Evolutionary conservation across 1,140 invertebrate genomes (phyloP), one percentile per base, ranked within the genome.

Genomic region (Cotesia glomerata): DNA sequence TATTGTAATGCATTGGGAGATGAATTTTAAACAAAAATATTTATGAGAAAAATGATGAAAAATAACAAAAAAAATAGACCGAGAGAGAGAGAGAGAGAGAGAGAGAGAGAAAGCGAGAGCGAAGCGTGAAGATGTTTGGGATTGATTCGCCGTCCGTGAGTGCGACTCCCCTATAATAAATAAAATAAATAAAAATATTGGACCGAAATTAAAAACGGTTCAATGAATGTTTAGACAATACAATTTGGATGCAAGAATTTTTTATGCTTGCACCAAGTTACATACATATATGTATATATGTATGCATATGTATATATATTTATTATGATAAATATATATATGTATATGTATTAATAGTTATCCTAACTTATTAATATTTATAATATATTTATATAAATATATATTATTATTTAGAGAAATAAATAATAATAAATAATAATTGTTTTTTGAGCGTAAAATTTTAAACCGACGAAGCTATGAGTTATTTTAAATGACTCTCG

Each of bases 121-220:
- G 9, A 66, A 72, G 32, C 5, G 66, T 35, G 13, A 64, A 16
- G 59, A 71, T 71, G 52, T 61, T 39, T 34, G 71, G 64, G 71
- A 67, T 72, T 72, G 64, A 72, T 67, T 72, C 71, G 64, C 71
- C 71, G 71, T 72, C 71, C 71, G 71, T 61, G 71, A 72, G 71
- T 72, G 64, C 64, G 71, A 72, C 64, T 72, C 36, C 71, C 71
- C 64, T 72, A 49, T 69, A 45, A 69, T 58, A 58, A 69, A 69
- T 58, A 58, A 36, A 49, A 68, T 39, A 39, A 39, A 45, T 45
- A 45, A 45, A 45, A 45, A 45, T 45, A 45, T 45, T 45, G 39
- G 11, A 9, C 39, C 39, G 39, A 9, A 11, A 11, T 45, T 45
- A 51, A 66, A 72, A 67, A 66, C 64, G 71, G 71, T 32, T 67